These are phyloP conservation scores for Unio delphinus DNA, from an alignment of 2,888 invertebrate genomes.

Conservation along the genomic window DNA sequence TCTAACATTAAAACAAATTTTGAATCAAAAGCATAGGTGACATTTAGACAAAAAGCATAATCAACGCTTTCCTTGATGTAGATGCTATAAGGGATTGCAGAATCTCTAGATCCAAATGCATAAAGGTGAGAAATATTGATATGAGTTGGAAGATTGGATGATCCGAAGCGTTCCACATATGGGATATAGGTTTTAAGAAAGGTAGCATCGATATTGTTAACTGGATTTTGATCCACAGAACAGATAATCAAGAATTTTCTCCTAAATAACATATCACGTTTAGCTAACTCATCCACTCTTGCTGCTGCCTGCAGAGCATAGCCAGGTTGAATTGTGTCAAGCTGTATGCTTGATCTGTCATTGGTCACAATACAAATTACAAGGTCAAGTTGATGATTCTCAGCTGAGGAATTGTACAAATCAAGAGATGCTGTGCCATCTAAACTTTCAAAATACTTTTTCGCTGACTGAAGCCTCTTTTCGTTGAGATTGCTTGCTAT, in stretches of 20 bases:
- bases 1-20: constrained; percentile 62
- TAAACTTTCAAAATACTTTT: constrained; percentile 22
- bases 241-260: constrained; percentile 53
- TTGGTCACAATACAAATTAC: constrained; percentile 54
- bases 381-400: constrained; percentile 21
- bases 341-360: constrained; percentile 32
- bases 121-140: constrained; percentile 8
- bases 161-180: constrained; percentile 33
- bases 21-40: constrained; percentile 36
- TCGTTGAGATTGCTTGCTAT: constrained; percentile 22
- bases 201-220: constrained; percentile 43
- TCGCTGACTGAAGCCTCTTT: constrained; percentile 20
- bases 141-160: constrained; percentile 8
- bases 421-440: constrained; percentile 3
- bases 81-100: constrained; percentile 5
- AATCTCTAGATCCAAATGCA: background rate
- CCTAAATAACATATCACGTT: constrained; percentile 19
- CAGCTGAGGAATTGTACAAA: constrained; percentile 5
- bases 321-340: constrained; percentile 30
- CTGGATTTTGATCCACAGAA: constrained; percentile 58
- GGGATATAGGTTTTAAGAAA: constrained; percentile 39
- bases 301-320: constrained; percentile 55
- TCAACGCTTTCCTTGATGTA: constrained; percentile 64
- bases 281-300: constrained; percentile 29
- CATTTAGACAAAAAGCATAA: constrained; percentile 62